Percentiles rank a stretch among this genome's conserved stretches.
Conservation (phyloP, 2,888 invertebrate genomes). For the Heliconius ismenius region DNA sequence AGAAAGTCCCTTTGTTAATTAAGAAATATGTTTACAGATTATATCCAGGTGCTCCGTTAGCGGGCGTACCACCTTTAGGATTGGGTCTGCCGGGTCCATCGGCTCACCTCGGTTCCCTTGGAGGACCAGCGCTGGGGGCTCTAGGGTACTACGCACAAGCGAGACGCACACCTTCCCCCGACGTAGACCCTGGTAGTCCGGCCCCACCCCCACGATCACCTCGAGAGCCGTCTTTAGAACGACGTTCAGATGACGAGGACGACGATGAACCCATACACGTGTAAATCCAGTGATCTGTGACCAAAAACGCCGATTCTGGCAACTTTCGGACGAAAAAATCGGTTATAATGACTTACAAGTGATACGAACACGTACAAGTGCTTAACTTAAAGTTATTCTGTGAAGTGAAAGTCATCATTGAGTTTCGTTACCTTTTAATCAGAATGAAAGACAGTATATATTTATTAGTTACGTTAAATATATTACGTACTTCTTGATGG, state of each 20-base stretch:
- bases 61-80: conserved; percentile 78
- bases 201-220: conserved; percentile 77
- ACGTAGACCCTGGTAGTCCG: conserved; percentile 83
- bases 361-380: conserved; percentile 46
- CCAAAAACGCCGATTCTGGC: conserved; percentile 26
- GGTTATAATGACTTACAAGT: conserved; percentile 45
- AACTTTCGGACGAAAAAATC: conserved; percentile 32
- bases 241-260: conserved; percentile 79
- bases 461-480: conserved; percentile 45
- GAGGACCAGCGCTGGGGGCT: conserved; percentile 85
- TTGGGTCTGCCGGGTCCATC: conserved; percentile 86
- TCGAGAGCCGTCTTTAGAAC: conserved; percentile 66
- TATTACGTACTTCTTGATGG: conserved; percentile 33
- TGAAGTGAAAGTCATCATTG: conserved; percentile 40
- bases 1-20: not conserved
- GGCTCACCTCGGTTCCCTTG: conserved; percentile 84
- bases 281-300: conserved; percentile 57
- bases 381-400: conserved; percentile 41
- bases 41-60: conserved; percentile 83
- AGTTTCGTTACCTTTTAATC: conserved; percentile 36
- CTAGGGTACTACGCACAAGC: conserved; percentile 78
- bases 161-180: conserved; percentile 76
- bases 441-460: conserved; percentile 39
- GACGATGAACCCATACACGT: conserved; percentile 85
- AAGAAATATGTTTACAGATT: conserved; percentile 65